phyloP scores from a whole-genome alignment of 2,797 vertebrate species.

The Podarcis siculus region DNA sequence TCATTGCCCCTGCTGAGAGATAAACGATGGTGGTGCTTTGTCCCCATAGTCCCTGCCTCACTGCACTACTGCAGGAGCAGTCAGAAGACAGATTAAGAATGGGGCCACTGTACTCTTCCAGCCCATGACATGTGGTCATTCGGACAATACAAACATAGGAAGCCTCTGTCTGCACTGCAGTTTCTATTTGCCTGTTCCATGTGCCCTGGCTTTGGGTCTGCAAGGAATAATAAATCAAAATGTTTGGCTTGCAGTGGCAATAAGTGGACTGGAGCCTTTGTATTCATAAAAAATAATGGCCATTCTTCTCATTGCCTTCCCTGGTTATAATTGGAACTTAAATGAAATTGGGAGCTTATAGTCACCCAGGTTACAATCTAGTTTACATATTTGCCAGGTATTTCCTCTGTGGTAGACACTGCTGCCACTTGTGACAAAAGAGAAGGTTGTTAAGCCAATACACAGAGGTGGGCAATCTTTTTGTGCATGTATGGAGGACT shows the following conservation, averaged over 20 bases:
- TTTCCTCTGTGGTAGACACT: neutral
- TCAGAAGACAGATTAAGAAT: neutral
- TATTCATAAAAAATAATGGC: neutral
- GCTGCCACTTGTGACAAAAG: neutral
- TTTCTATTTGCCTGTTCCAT: conserved; percentile 6
- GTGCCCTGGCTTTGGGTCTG: neutral
- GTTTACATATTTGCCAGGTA: neutral
- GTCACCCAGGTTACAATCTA: neutral
- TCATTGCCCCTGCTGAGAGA: too few species aligned
- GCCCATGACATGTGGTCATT: neutral
- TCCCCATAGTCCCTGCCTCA: neutral
- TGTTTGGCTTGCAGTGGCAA: conserved; percentile 4
- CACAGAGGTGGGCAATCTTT: neutral
- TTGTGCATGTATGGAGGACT: too few species aligned
- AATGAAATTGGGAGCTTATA: neutral
- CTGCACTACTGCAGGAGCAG: neutral
- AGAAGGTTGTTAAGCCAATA: neutral
- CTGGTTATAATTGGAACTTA: neutral
- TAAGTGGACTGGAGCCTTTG: neutral
- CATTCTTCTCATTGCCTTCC: neutral
- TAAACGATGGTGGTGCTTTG: too few species aligned
- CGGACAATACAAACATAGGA: neutral
- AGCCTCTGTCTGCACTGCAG: neutral
- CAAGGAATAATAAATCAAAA: neutral
- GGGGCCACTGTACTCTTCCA: neutral